These are phyloP conservation scores for Meteorus sp. DNA, from an alignment of 1,140 invertebrate species.

Conservation along the genomic window DNA sequence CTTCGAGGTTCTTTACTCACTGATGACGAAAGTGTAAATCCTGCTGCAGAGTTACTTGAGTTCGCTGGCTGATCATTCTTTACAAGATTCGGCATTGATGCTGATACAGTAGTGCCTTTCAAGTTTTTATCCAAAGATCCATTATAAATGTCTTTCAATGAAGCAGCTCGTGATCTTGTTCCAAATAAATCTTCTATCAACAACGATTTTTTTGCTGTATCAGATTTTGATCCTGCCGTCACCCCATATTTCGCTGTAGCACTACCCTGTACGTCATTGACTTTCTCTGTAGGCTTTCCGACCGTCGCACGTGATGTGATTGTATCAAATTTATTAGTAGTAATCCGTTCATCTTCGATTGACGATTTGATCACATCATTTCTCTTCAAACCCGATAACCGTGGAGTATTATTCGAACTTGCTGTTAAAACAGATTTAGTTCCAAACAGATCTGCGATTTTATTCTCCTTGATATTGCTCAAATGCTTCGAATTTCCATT, in stretches of 20 bases:
- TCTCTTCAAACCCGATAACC: no score
- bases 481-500: slow-evolving; percentile 22
- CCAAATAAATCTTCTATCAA: slow-evolving; percentile 47
- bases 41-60: slow-evolving; percentile 16
- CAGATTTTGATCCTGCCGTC: slow-evolving; percentile 23
- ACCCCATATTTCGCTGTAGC: slow-evolving; percentile 14
- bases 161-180: slow-evolving; percentile 22
- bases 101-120: not conserved
- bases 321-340: no score
- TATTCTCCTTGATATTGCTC: slow-evolving; percentile 24
- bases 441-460: slow-evolving; percentile 39
- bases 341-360: no score
- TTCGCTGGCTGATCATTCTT: slow-evolving; percentile 22
- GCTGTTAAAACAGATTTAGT: slow-evolving; percentile 29
- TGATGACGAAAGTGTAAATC: slow-evolving; percentile 28
- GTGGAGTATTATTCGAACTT: not conserved
- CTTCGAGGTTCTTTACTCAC: slow-evolving; percentile 38
- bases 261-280: not conserved
- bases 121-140: slow-evolving; percentile 12
- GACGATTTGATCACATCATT: no score
- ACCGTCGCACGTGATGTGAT: no score
- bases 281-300: not conserved
- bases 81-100: slow-evolving; percentile 20
- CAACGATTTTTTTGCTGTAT: slow-evolving; percentile 34
- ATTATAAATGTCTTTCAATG: slow-evolving; percentile 20